Evolutionary conservation across 2,113 vertebrate species (phyloP).

Genomic region (Hemiscyllium ocellatum): DNA sequence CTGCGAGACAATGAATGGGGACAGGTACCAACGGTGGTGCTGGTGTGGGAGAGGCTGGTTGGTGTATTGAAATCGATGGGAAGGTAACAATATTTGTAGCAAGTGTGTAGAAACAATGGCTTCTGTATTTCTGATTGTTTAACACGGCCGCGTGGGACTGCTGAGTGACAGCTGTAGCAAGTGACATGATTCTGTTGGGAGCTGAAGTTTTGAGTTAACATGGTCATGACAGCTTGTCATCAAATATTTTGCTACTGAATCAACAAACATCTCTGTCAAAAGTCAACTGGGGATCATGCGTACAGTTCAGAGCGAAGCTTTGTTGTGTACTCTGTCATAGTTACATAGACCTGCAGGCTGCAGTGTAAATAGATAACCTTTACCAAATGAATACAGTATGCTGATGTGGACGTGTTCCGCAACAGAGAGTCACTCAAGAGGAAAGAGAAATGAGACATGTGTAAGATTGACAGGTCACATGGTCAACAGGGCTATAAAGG

Average conservation of each 20-base stretch:
- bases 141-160: background rate
- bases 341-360: background rate
- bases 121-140: background rate
- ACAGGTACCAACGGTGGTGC: no score
- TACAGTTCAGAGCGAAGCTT: background rate
- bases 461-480: background rate
- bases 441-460: background rate
- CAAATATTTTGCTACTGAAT: background rate
- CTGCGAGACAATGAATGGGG: no score
- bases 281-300: background rate
- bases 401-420: background rate
- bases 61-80: background rate
- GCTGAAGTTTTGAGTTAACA: background rate
- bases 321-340: background rate
- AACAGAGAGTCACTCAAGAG: background rate
- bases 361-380: background rate
- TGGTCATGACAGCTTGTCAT: background rate
- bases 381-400: background rate
- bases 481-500: background rate
- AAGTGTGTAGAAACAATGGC: background rate
- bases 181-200: background rate
- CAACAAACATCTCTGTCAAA: constrained; percentile 15
- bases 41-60: no score
- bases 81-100: background rate
- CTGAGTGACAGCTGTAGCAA: background rate